These are phyloP conservation scores for Plumapathes pennacea DNA, from an alignment of 92 coral and sea anemone species.

Conservation along the genomic window DNA sequence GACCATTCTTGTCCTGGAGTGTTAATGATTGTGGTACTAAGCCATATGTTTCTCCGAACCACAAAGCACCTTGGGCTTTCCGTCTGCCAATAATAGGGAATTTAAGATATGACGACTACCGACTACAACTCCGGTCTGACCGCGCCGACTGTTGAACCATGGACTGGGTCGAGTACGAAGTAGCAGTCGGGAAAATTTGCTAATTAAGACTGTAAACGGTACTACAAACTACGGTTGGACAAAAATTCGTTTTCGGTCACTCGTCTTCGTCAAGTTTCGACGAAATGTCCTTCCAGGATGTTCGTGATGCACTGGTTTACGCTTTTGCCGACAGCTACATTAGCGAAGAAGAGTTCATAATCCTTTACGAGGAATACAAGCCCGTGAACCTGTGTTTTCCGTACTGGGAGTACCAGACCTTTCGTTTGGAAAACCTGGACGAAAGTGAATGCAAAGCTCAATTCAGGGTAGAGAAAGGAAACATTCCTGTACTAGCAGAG, in stretches of 20 bases:
- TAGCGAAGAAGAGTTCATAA: background rate
- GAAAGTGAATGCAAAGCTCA: background rate
- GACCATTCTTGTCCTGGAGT: background rate
- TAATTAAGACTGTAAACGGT: too few relatives aligned
- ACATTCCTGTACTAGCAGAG: background rate
- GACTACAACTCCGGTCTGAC: too few relatives aligned
- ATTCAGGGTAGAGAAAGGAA: background rate
- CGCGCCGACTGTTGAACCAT: too few relatives aligned
- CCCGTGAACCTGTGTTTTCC: conserved; percentile 1
- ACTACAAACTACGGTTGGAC: too few relatives aligned
- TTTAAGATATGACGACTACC: too few relatives aligned
- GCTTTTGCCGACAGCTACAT: background rate
- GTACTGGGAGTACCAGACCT: conserved; percentile 2
- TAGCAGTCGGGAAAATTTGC: too few relatives aligned
- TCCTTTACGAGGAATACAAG: conserved; percentile 3
- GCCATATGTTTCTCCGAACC: conserved; percentile 7
- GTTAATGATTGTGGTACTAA: background rate
- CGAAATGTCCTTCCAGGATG: conserved; percentile 1
- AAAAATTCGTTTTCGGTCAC: too few relatives aligned
- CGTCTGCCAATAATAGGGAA: too few relatives aligned
- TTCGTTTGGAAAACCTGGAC: conserved; percentile 1
- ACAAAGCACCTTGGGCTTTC: conserved; percentile 1
- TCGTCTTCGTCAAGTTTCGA: background rate
- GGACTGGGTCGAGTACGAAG: too few relatives aligned
- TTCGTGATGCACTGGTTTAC: too few relatives aligned